These are phyloP conservation scores for Penelope pileata DNA, from an alignment of 2,113 vertebrate genomes.

Conservation along the genomic window DNA sequence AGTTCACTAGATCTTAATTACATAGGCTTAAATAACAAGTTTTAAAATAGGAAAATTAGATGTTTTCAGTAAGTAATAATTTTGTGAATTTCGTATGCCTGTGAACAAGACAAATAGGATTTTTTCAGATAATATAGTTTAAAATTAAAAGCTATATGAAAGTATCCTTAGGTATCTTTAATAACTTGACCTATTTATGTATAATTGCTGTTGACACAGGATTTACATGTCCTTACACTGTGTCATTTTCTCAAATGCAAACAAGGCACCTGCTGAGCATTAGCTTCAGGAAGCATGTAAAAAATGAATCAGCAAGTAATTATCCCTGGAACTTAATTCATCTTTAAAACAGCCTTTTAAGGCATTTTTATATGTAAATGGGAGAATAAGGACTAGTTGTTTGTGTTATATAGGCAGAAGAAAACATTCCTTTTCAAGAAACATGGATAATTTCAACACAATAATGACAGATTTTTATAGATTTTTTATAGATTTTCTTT, in stretches of 20 bases:
- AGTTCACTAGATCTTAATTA: background rate
- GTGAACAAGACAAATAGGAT: background rate
- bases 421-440: background rate
- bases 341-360: slow-evolving; percentile 9
- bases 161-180: background rate
- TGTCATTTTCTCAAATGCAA: slow-evolving; percentile 27
- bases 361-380: background rate
- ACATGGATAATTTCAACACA: background rate
- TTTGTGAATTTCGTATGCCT: background rate
- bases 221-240: background rate
- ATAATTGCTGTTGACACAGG: slow-evolving; percentile 15
- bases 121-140: background rate
- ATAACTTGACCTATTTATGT: background rate
- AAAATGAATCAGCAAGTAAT: slow-evolving; percentile 42
- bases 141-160: background rate
- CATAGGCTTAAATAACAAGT: background rate
- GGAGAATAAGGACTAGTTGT: background rate
- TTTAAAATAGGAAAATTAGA: background rate
- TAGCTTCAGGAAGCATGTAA: slow-evolving; percentile 6
- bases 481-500: background rate
- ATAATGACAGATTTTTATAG: background rate
- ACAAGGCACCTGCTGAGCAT: slow-evolving; percentile 20
- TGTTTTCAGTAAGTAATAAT: background rate
- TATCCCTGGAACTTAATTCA: background rate
- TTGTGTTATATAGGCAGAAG: background rate